Evolutionary conservation across 1,140 invertebrate genomes (phyloP), one percentile per base, ranked within the genome.

Genomic region (Saccostrea cuccullata): DNA sequence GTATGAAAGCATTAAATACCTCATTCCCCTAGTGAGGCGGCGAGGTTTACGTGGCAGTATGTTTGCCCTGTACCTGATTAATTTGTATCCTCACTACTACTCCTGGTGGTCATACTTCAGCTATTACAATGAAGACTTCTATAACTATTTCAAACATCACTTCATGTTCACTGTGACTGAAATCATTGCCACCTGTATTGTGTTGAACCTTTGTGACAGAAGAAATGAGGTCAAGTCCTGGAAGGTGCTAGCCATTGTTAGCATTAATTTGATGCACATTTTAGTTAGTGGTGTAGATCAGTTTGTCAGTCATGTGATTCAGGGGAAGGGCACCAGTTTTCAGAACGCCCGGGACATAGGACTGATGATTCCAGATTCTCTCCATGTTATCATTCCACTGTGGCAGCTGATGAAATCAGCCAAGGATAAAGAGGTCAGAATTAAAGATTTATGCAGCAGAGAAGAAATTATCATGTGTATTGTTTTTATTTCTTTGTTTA

Each of bases 61-160:
- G 97, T 94, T 97, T 30, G 91, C 97, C 15, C 95, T 98, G 2
- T 97, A 97, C 91, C 90, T 96, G 6, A 95, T 96, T 17, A 97
- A 97, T 36, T 94, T 97, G 83, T 91, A 97, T 93, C 97, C 97
- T 0, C 97, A 98, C 92, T 98, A 98, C 92, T 98, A 98, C 92
- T 96, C 97, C 1, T 97, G 97, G 97, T 98, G 97, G 97, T 96
- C 96, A 30, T 97, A 97, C 90, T 96, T 97, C 87, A 98, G 97
- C 94, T 98, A 98, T 92, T 97, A 97, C 96, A 98, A 98, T 92
- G 97, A 98, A 90, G 97, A 97, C 86, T 97, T 97, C 92, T 97
- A 97, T 94, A 88, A 90, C 0, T 95, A 95, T 83, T 96, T 94
- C 93, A 92, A 93, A 85, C 95, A 96, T 95, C 97, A 98, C 92